phyloP scores from a whole-genome alignment of 1,140 invertebrate genomes.

The Metopolophium dirhodum region DNA sequence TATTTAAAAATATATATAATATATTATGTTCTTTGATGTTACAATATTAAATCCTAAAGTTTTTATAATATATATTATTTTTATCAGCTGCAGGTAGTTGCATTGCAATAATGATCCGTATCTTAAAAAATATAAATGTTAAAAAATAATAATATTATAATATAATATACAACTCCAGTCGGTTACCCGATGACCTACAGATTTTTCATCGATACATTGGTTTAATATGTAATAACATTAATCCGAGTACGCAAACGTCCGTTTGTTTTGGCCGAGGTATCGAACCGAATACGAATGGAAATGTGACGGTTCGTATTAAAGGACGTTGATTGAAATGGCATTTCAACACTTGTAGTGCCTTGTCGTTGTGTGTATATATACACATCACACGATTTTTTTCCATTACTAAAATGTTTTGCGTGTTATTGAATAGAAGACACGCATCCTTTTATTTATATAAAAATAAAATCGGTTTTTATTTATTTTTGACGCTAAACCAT shows the following conservation, averaged over 20 bases:
- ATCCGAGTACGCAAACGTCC: neutral
- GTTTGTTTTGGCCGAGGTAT: neutral
- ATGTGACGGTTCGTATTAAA: constrained; percentile 10
- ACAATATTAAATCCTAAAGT: neutral
- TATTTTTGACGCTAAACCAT: neutral
- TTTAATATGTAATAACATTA: neutral
- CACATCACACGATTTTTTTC: constrained; percentile 10
- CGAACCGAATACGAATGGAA: neutral
- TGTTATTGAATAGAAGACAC: constrained; percentile 15
- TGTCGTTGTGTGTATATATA: neutral
- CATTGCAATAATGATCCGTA: neutral
- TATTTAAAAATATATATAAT: neutral
- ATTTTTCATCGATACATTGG: neutral
- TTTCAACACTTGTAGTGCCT: neutral
- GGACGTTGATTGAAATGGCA: constrained; percentile 1
- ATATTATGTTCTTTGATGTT: too few species aligned
- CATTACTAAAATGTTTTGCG: constrained; percentile 10
- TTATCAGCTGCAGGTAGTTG: neutral
- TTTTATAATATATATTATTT: neutral
- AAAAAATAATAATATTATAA: neutral
- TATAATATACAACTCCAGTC: too few species aligned
- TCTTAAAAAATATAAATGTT: neutral
- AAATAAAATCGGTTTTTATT: constrained; percentile 16
- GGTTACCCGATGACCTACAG: neutral
- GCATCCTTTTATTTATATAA: constrained; percentile 7